phyloP scores from a whole-genome alignment of 2,113 vertebrate genomes.

The Rhea americana region DNA sequence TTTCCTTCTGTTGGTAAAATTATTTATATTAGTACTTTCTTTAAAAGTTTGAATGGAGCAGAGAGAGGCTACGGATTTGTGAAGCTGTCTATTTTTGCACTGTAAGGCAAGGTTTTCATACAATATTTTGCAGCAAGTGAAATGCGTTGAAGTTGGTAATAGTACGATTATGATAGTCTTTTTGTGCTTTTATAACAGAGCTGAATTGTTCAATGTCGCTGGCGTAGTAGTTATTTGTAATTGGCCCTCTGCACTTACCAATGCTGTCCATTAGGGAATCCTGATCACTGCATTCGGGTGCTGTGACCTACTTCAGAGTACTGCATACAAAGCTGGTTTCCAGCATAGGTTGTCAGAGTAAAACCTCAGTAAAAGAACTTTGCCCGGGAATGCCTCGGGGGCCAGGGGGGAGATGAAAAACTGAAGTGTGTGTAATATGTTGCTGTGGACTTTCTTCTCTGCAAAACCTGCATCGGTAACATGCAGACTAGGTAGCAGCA shows the following conservation, averaged over 20 bases:
- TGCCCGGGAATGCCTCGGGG: background rate
- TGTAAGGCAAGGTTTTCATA: background rate
- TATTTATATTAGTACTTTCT: background rate
- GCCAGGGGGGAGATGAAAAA: background rate
- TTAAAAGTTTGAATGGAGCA: background rate
- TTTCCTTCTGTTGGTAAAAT: background rate
- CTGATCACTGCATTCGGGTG: background rate
- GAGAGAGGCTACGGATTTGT: background rate
- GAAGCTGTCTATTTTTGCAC: background rate
- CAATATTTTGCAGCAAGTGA: background rate
- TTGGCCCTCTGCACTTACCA: fast-evolving
- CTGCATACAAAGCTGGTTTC: background rate
- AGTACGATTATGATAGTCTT: background rate
- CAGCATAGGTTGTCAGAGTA: background rate
- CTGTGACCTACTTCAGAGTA: background rate
- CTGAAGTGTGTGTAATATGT: background rate
- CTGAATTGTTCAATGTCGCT: background rate
- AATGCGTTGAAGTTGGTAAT: background rate
- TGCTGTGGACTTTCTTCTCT: background rate
- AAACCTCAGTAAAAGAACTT: background rate
- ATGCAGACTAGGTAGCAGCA: background rate
- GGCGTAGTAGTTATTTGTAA: background rate
- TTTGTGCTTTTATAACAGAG: background rate
- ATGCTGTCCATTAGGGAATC: background rate
- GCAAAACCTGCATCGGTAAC: background rate